Evolutionary conservation across 1,140 invertebrate genomes (phyloP).

Genomic region (Diorhabda carinulata): DNA sequence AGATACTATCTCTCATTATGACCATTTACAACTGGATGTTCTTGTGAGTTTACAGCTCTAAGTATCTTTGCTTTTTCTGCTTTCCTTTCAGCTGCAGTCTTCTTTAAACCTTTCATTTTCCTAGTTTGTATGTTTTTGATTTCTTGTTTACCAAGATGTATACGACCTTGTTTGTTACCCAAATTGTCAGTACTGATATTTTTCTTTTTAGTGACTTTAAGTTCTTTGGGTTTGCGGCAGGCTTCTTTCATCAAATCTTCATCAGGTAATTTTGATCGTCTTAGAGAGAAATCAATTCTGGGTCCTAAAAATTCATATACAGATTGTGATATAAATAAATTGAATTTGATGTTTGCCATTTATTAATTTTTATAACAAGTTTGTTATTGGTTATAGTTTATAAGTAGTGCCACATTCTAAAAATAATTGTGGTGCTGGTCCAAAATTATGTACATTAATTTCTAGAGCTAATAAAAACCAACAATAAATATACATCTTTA

Average conservation of each 20-base stretch:
- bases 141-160: constrained; percentile 91
- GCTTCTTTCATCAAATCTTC: constrained; percentile 87
- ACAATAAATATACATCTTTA: too few species aligned
- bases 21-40: constrained; percentile 6
- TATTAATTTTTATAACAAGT: too few species aligned
- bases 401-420: too few species aligned
- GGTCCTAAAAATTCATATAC: constrained; percentile 58
- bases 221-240: constrained; percentile 76
- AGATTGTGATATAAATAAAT: too few species aligned
- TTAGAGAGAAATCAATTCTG: constrained; percentile 79
- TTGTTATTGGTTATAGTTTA: too few species aligned
- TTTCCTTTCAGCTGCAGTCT: constrained; percentile 66
- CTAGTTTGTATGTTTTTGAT: constrained; percentile 82
- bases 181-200: constrained; percentile 85
- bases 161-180: constrained; percentile 83
- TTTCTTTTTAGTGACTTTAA: constrained; percentile 83
- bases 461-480: too few species aligned
- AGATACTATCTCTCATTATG: neutral
- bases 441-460: too few species aligned
- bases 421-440: too few species aligned
- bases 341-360: too few species aligned
- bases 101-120: constrained; percentile 90
- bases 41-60: constrained; percentile 11
- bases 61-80: constrained; percentile 34
- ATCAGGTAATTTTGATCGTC: constrained; percentile 84